Base-by-base conservation (phyloP, 2,888 invertebrate genomes). In the Sinotaia quadrata region DNA sequence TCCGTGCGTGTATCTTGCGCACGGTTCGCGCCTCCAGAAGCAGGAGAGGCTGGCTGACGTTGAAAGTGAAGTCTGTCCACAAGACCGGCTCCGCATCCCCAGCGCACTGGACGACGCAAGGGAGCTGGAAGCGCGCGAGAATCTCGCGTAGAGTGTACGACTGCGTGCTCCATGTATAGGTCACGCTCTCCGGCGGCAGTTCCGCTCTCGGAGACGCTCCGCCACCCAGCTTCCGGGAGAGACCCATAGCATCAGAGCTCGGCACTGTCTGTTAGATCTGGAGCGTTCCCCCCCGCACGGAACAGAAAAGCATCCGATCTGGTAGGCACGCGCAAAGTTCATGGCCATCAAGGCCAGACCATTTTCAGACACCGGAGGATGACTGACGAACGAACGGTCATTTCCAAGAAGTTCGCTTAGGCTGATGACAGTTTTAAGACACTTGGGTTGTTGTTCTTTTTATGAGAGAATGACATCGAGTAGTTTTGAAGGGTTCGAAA, bases 151-250 rank as follows among this genome's bases (percentile, higher is more conserved):
- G 59, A 4, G 78, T 78, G 69, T 79, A 81, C 5, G 77, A 71
- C 72, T 79, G 81, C 15, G 73, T 69, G 62, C 81, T 81, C 81
- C 81, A 81, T 47, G 73, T 73, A 56, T 75, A 78, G 8, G 73
- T 73, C 44, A 73, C 72, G 12, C 60, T 37, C 15, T n/a, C 29
- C 24, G 68, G 66, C 2, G 66, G n/a, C n/a, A n/a, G n/a, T n/a
- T n/a, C n/a, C n/a, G n/a, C n/a, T n/a, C n/a, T 69, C 31, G 44
- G 65, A 33, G 49, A 4, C 4, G 56, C n/a, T 24, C 29, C 54
- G 4, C 51, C 58, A 4, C 70, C 75, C 5, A 75, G 65, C 27
- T 75, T 75, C 29, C 69, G 54, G 21, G 75, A 75, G 33, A 75
- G 62, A 4, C 75, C 75, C 75, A 75, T 75, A 27, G 56, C 27